Evolutionary conservation across 2,888 invertebrate genomes (phyloP), one percentile per base, ranked within the genome.

Genomic region (Heteropelma amictum): DNA sequence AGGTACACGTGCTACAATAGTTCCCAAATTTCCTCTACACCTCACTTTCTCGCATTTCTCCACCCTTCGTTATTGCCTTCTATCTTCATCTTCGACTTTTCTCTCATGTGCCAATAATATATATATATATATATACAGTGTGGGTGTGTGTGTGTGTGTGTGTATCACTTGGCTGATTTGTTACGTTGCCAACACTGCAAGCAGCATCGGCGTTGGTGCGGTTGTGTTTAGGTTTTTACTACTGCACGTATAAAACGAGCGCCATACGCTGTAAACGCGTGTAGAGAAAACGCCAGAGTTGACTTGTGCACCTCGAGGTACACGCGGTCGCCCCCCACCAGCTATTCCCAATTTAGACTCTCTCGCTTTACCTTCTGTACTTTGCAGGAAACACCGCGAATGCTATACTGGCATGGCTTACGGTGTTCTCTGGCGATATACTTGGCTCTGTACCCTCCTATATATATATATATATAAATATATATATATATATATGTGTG

Each of bases 321-420:
- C 54, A 21, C 71, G 71, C 47, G 56, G 61, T 67, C 56, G 63
- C n/a, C n/a, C 68, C 80, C 82, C 79, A 71, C 84, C 80, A 72
- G 77, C 80, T 77, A 82, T 80, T 83, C 84, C 85, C 85, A 85
- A 86, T 86, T 87, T 87, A 86, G 85, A 85, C 81, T 80, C 84
- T 74, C 79, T 79, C 83, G 76, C 79, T 78, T 79, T 79, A 79
- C 76, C 79, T 78, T 72, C 76, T 77, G 75, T 79, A 45, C 38
- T 10, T 49, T 45, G 2, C 72, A 78, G 78, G 38, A 76, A 74
- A 77, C 65, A 42, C n/a, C 70, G 68, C 70, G 10, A 40, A 19
- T 42, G 21, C 12, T 53, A 65, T 26, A 38, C 40, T 26, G 21
- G 30, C 30, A 51, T 30, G 51, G 30, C 26, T 14, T 38, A 49